Evolutionary conservation across 2,888 invertebrate species (phyloP).

Genomic region (Tachina fera): DNA sequence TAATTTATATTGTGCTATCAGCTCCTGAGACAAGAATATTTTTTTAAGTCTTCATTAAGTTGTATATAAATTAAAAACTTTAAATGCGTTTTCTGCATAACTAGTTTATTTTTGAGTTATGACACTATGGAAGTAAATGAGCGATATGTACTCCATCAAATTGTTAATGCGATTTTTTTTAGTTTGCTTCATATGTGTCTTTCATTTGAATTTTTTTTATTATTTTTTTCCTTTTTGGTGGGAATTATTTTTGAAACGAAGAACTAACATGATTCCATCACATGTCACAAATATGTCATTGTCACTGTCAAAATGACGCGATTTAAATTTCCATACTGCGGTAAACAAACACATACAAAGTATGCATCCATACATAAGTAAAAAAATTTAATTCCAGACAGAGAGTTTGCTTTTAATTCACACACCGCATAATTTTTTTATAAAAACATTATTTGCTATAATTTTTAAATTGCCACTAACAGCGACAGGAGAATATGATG

Average conservation of each 20-base stretch:
- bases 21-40: too few species aligned
- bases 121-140: too few species aligned
- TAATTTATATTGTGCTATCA: too few species aligned
- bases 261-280: conserved; percentile 79
- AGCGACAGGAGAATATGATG: not conserved
- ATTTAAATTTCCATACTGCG: conserved; percentile 74
- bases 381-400: conserved; percentile 37
- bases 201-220: not conserved
- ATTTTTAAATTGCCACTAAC: conserved; percentile 5
- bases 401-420: conserved; percentile 50
- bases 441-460: conserved; percentile 18
- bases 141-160: not conserved
- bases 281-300: conserved; percentile 82
- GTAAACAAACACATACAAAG: not conserved
- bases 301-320: conserved; percentile 78
- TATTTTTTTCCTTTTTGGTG: not conserved
- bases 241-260: conserved; percentile 37
- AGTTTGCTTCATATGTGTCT: not conserved
- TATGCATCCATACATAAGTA: not conserved
- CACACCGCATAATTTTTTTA: conserved; percentile 21
- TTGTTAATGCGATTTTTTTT: not conserved
- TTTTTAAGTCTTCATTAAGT: too few species aligned
- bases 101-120: too few species aligned
- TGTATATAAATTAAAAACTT: too few species aligned
- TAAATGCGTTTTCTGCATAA: too few species aligned